phyloP scores from a whole-genome alignment of 2,113 vertebrate genomes.

The Myotis brandtii region DNA sequence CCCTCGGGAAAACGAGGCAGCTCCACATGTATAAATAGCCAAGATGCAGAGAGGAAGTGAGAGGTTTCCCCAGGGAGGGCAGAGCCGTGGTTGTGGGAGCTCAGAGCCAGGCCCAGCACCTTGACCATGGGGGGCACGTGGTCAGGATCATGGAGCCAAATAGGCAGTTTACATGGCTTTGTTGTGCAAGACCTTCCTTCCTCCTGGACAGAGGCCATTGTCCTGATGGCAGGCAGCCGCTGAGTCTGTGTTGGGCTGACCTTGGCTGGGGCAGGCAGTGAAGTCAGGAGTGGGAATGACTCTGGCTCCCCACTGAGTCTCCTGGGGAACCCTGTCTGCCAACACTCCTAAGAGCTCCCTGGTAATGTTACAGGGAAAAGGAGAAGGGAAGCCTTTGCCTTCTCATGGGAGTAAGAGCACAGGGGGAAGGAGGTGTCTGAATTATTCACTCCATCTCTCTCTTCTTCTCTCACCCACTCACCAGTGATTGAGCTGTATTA shows the following conservation, averaged over 20 bases:
- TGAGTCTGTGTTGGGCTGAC: neutral
- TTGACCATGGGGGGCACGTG: neutral
- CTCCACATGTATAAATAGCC: slow-evolving; percentile 57
- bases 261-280: neutral
- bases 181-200: neutral
- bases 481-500: too few relatives aligned
- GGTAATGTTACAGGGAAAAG: neutral
- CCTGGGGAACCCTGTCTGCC: neutral
- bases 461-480: neutral
- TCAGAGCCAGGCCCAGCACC: neutral
- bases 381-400: neutral
- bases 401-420: neutral
- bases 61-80: slow-evolving; percentile 43
- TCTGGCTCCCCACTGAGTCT: neutral
- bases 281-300: rapidly evolving
- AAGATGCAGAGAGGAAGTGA: slow-evolving; percentile 60
- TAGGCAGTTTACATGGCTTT: neutral
- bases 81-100: neutral
- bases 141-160: rapidly evolving
- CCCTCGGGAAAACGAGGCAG: slow-evolving; percentile 73
- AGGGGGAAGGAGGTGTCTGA: neutral
- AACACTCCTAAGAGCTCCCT: too few relatives aligned
- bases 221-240: neutral
- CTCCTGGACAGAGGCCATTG: neutral
- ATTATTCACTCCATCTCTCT: neutral